Base-by-base conservation (phyloP, 1,140 invertebrate genomes). In the Andricus grossulariae region DNA sequence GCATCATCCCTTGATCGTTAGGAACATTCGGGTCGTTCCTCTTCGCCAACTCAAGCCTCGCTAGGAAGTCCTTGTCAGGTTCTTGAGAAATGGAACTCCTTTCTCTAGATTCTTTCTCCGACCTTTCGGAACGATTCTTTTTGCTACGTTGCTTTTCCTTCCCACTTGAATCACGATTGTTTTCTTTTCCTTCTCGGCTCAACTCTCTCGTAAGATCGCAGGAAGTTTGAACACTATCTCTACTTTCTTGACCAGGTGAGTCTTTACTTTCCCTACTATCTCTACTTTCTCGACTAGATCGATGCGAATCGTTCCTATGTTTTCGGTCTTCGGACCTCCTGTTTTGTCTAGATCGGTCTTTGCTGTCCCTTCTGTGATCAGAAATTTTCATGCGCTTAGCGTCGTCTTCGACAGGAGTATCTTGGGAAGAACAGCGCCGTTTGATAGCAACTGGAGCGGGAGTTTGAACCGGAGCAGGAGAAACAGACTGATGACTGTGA, bases 371-470 rank as follows among this genome's bases (percentile, higher is more conserved):
- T 45, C 95, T 91, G 80, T 93, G 91, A 7, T 94, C 93, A 0
- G 92, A 87, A 75, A 94, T 92, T 85, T 95, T 96, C 80, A 93
- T 92, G 75, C 95, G 94, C 83, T 97, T 97, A 0, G 90, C 88
- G 21, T 96, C 94, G 3, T 96, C 96, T 50, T 93, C 93, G 2
- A 91, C 75, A 51, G 92, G 92, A 57, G 95, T 94, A 51, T 97
- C 96, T 84, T 96, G 95, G 2, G 95, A 96, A 70, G 95, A 96
- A 76, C 96, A 93, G 72, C 96, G 93, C 55, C 96, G 92, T 88
- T 97, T 96, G 49, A 93, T 92, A 0, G 93, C 92, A 50, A 94
- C 92, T 52, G 94, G 93, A 2, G 94, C 93, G 0, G 95, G 94
- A 60, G 82, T 60, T 55, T 89, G 88, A 19, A 74, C 76, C 21